phyloP scores from a whole-genome alignment of 2,888 invertebrate genomes.

The Sinodicranocentrus sp. region DNA sequence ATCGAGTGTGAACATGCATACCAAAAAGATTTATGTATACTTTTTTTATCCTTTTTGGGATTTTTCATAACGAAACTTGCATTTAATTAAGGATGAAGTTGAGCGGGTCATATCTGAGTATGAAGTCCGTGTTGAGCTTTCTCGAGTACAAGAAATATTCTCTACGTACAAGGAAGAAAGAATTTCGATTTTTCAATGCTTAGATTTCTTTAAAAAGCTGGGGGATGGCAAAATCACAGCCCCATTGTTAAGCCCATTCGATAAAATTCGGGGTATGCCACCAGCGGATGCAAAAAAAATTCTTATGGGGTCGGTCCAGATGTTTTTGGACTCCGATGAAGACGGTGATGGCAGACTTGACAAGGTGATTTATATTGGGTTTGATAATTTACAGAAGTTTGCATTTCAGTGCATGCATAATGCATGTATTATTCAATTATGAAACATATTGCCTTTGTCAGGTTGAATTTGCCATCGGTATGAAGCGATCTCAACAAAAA shows the following conservation, averaged over 20 bases:
- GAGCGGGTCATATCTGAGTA: background rate
- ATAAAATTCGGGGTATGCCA: constrained; percentile 28
- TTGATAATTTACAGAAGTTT: too few species aligned
- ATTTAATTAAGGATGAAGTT: constrained; percentile 29
- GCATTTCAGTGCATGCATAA: too few species aligned
- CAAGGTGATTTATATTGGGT: constrained; percentile 34
- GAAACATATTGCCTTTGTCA: background rate
- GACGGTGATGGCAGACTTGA: constrained; percentile 48
- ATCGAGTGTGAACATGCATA: background rate
- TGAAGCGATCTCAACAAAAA: constrained; percentile 38
- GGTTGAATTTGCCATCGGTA: constrained; percentile 37
- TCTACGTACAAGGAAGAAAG: background rate
- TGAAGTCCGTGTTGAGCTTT: background rate
- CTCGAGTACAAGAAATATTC: background rate
- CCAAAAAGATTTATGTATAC: background rate
- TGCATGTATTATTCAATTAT: background rate
- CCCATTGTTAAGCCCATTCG: constrained; percentile 45
- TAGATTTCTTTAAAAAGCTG: constrained; percentile 19
- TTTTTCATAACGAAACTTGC: background rate
- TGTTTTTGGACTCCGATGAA: constrained; percentile 59
- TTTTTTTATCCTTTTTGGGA: background rate
- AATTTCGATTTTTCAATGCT: constrained; percentile 29
- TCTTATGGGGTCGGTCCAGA: constrained; percentile 48
- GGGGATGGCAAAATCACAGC: constrained; percentile 6
- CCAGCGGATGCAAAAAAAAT: constrained; percentile 46